phyloP scores from a whole-genome alignment of 1,140 invertebrate species.

The Heliconius congener region DNA sequence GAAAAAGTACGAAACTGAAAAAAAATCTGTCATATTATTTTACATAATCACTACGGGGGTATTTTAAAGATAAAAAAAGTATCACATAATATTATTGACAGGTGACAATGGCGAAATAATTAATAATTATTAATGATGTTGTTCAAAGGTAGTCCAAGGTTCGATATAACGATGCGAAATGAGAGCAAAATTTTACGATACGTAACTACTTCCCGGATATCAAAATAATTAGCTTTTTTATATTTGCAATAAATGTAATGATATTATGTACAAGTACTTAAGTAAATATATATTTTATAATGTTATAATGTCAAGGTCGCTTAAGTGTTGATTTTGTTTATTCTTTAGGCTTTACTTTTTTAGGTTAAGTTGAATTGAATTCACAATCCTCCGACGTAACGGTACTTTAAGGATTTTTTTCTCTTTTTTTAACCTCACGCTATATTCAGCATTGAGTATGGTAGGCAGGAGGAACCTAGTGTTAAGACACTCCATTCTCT shows the following conservation, averaged over 20 bases:
- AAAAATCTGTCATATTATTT: neutral
- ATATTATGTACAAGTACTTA: neutral
- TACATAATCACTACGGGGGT: neutral
- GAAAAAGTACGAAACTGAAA: too few relatives aligned
- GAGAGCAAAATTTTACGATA: neutral
- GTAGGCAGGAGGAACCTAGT: too few relatives aligned
- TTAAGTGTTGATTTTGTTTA: neutral
- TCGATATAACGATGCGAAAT: neutral
- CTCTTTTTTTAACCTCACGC: too few relatives aligned
- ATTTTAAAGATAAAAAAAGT: neutral
- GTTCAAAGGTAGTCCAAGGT: slow-evolving; percentile 2
- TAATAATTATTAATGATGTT: slow-evolving; percentile 1
- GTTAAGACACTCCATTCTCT: too few relatives aligned
- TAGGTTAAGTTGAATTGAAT: neutral
- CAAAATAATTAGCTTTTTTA: neutral
- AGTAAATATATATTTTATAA: neutral
- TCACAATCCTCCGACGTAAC: neutral
- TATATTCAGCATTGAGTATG: too few relatives aligned
- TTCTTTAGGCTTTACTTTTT: neutral
- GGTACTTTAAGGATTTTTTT: too few relatives aligned
- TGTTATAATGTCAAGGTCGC: neutral
- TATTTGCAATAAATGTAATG: neutral
- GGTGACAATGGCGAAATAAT: neutral
- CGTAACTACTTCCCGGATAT: neutral
- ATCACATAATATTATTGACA: slow-evolving; percentile 3